Conservation (phyloP, 2,888 invertebrate species). For the Synanthedon formicaeformis region DNA sequence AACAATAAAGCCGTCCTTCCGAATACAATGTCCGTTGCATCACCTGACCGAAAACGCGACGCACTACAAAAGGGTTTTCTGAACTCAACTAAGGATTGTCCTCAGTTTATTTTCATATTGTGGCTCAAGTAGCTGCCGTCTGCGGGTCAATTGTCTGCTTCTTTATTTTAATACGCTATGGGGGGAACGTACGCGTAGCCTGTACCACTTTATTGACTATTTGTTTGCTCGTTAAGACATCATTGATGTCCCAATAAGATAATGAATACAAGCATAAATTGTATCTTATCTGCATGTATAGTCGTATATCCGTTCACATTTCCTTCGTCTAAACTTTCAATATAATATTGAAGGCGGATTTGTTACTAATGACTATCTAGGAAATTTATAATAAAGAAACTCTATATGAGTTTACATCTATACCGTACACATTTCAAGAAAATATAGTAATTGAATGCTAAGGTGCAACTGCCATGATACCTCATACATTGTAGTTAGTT, state of each 20-base stretch:
- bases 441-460: too few relatives aligned
- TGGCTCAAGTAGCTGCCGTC: conserved; percentile 33
- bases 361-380: too few relatives aligned
- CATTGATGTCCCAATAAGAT: neutral
- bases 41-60: neutral
- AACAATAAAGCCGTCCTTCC: neutral
- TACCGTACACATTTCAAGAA: too few relatives aligned
- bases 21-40: neutral
- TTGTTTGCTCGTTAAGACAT: conserved; percentile 35
- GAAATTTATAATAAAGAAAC: too few relatives aligned
- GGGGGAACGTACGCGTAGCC: conserved; percentile 16
- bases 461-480: too few relatives aligned
- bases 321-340: too few relatives aligned
- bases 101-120: conserved; percentile 9
- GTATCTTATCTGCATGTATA: neutral
- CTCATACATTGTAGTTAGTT: too few relatives aligned
- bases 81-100: conserved; percentile 8
- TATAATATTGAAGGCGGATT: too few relatives aligned
- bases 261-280: neutral
- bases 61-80: conserved; percentile 18
- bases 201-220: conserved; percentile 26
- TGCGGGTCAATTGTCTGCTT: conserved; percentile 53
- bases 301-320: too few relatives aligned
- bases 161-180: conserved; percentile 29
- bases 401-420: too few relatives aligned